Evolutionary conservation across 2,113 vertebrate genomes (phyloP), one percentile per base, ranked within the genome.

Genomic region (Melanostigma gelatinosum): DNA sequence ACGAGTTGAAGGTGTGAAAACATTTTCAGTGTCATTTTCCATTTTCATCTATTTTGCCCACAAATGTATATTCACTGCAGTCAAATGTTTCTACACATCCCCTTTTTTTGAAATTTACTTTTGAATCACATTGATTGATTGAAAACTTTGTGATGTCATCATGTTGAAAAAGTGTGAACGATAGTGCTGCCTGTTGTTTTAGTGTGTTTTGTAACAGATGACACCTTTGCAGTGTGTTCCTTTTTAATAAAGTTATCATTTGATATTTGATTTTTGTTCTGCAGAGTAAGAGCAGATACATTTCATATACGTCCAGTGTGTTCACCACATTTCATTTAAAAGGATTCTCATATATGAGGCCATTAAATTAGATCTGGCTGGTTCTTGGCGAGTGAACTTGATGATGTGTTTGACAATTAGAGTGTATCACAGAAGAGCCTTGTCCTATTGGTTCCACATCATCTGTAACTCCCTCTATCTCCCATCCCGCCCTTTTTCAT

Each of bases 391-490:
- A 79, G 76, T 73, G 65, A 86, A 68, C 68, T 46, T 76, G 75
- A 79, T 76, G 76, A 86, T 86, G 70, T 62, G 62, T 83, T 76
- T 82, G 85, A 87, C 76, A 79, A 85, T 83, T 82, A 67, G 65
- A 42, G 68, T 61, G 71, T 73, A 85, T 90, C 80, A 88, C 86
- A 93, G 82, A 86, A 40, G 72, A 79, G 77, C 72, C 89, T 86
- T 92, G 89, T 92, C 83, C 84, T 90, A 84, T 87, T 90, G 87
- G 90, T 89, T 91, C 80, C 85, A 85, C 87, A 89, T 91, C 88
- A 89, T 89, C 80, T 24, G 72, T 80, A 85, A 82, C 81, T 85
- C 83, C 58, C 77, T 81, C 65, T 76, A 86, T 89, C 86, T 88
- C 70, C 81, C 76, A 79, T 88, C 87, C 91, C 88, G 87, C 91